phyloP scores from a whole-genome alignment of 2,888 invertebrate species.

The Leptopilina syphax region DNA sequence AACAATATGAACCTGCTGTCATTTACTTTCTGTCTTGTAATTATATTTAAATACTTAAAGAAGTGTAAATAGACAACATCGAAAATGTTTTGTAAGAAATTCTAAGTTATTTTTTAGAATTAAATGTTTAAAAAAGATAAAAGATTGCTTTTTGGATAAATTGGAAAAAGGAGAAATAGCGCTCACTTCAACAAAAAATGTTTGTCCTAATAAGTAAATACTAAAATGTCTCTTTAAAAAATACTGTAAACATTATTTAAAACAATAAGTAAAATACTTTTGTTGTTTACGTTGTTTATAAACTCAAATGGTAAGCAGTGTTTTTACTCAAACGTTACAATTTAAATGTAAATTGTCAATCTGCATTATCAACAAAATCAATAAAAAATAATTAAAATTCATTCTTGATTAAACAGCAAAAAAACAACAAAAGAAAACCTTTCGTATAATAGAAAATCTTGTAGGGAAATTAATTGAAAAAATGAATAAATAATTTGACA shows the following conservation, averaged over 20 bases:
- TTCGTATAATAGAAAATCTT: neutral
- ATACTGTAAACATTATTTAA: too few species aligned
- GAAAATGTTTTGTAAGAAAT: too few species aligned
- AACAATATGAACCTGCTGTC: too few species aligned
- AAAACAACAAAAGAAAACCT: neutral
- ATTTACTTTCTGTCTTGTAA: too few species aligned
- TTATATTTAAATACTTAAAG: too few species aligned
- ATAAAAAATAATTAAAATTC: neutral
- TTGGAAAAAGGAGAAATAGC: neutral
- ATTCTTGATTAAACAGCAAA: neutral
- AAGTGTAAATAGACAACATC: too few species aligned
- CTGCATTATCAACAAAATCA: neutral
- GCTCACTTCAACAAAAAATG: too few species aligned
- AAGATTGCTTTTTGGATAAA: conserved; percentile 3
- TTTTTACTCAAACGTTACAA: neutral
- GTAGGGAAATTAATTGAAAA: neutral
- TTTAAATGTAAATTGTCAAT: neutral
- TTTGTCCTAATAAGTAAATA: too few species aligned
- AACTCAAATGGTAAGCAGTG: neutral
- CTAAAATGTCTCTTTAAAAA: too few species aligned
- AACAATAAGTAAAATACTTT: too few species aligned
- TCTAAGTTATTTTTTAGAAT: too few species aligned
- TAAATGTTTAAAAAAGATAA: neutral
- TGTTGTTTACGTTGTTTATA: neutral
- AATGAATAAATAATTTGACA: neutral